These are phyloP conservation scores for Trachemys scripta DNA, from an alignment of 2,113 vertebrate genomes.

Conservation along the genomic window DNA sequence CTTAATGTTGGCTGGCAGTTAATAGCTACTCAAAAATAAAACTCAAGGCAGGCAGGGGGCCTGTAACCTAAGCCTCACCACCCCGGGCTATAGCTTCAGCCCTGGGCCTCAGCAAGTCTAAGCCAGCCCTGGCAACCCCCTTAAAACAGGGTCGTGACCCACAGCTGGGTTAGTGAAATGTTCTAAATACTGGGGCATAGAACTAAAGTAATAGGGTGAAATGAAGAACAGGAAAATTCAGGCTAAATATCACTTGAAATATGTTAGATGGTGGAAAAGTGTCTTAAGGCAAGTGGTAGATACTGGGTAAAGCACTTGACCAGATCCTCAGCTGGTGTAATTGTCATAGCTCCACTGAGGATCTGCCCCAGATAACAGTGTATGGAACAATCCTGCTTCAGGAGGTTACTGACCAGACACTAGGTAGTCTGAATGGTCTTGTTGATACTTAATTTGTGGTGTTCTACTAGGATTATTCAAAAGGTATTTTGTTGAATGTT, in stretches of 20 bases:
- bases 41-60: too few species aligned
- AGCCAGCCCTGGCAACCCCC: too few species aligned
- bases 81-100: too few species aligned
- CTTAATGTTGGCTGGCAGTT: background rate
- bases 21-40: background rate
- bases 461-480: background rate
- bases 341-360: background rate
- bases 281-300: background rate
- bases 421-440: too few species aligned
- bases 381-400: background rate
- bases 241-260: background rate
- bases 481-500: background rate
- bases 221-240: background rate
- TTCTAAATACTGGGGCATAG: fast-evolving
- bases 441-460: background rate
- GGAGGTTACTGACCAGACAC: background rate
- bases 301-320: background rate
- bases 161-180: background rate
- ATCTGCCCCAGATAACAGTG: background rate
- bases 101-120: too few species aligned
- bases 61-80: too few species aligned
- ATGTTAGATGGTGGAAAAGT: background rate
- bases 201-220: background rate
- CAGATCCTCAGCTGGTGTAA: background rate
- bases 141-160: too few species aligned